Base-by-base conservation (phyloP, 1,140 invertebrate species). In the Eriocheir sinensis region DNA sequence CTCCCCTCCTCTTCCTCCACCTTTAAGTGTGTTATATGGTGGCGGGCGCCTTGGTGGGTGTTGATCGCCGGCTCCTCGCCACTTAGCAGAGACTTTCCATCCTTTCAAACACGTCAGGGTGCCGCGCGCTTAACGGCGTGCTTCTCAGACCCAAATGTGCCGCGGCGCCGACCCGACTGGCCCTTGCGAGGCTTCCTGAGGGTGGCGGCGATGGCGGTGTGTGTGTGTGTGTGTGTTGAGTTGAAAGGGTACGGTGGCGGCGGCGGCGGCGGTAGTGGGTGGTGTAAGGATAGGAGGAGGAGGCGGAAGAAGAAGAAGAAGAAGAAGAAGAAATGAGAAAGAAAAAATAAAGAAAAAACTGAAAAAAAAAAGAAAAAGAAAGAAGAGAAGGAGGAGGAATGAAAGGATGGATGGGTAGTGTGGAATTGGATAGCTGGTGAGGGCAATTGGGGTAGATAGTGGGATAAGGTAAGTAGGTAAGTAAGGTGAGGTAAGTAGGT, bases 21-120 rank as follows among this genome's bases (percentile, higher is more conserved):
- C n/a, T 6, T 6, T n/a, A 34, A 48, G 81, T 36, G 81, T 36
- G 81, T 85, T 41, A 38, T 36, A 41, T 36, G 30, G 34, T n/a
- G 81, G 81, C 34, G 81, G 8, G 34, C 38, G 81, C 30, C 41
- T 30, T 32, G 88, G 88, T 89, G 53, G 32, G 88, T 89, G 88
- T 89, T 89, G 88, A 89, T 89, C 40, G 30, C 4, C n/a, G 88
- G 41, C 88, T 53, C 53, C 88, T 89, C 53, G 53, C 88, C 88
- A 89, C 88, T 89, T 89, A 89, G 53, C 41, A 89, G 44, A 4
- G 41, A 30, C 88, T 89, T 89, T 53, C 88, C 88, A 89, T 89
- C 88, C 88, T 89, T 89, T 89, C 88, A 89, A 89, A 89, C 88
- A 89, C 53, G 53, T 89, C 88, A 53, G 88, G 34, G 27, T 40